Conservation (phyloP, 2,113 vertebrate genomes). For the Nestor notabilis region DNA sequence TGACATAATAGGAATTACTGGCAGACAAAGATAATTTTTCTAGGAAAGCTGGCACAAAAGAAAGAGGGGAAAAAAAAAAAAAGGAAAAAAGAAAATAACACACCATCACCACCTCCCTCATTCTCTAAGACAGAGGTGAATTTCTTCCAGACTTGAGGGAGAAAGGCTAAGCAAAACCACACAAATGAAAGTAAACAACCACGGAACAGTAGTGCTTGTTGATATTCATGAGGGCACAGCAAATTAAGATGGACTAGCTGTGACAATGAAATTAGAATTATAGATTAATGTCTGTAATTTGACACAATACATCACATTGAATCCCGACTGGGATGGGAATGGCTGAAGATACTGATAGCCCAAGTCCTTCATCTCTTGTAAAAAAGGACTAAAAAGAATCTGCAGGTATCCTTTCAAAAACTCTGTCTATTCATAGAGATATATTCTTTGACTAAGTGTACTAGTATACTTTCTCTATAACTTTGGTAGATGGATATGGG, state of each 20-base stretch:
- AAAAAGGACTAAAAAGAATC: not conserved
- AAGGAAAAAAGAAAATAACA: not conserved
- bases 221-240: not conserved
- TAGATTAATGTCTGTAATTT: not conserved
- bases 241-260: not conserved
- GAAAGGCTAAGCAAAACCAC: not conserved
- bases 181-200: not conserved
- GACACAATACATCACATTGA: not conserved
- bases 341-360: not conserved
- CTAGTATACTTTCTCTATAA: not conserved
- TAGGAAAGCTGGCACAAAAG: slow-evolving; percentile 12
- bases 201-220: not conserved
- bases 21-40: slow-evolving; percentile 57
- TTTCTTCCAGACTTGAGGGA: slow-evolving; percentile 30
- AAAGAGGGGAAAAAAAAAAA: not conserved
- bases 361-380: not conserved
- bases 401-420: not conserved
- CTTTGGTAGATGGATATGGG: not conserved
- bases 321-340: not conserved
- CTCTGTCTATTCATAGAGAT: not conserved
- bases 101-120: accelerated
- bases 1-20: slow-evolving; percentile 71
- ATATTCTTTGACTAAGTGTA: not conserved
- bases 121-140: not conserved
- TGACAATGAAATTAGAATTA: not conserved